These are phyloP conservation scores for Anniella stebbinsi DNA, from an alignment of 2,797 vertebrate genomes.

Conservation along the genomic window DNA sequence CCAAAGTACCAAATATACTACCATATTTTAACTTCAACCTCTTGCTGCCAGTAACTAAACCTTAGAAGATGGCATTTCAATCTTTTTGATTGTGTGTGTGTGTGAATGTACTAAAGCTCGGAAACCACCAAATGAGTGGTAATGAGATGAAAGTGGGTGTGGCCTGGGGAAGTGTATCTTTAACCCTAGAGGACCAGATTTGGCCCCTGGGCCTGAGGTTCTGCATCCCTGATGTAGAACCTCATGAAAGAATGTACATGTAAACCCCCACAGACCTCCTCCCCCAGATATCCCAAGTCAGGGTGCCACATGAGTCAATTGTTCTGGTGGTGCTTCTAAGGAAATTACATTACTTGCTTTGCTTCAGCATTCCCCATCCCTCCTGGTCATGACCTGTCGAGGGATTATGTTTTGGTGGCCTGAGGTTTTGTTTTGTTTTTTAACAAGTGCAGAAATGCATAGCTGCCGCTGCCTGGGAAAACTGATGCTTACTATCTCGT, in stretches of 20 bases:
- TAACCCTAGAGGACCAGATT: no score
- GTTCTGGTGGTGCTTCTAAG: background rate
- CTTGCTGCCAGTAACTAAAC: no score
- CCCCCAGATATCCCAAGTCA: background rate
- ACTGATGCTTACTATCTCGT: background rate
- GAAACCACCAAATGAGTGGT: no score
- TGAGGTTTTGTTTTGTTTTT: conserved; percentile 23
- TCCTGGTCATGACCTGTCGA: background rate
- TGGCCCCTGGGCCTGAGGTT: no score
- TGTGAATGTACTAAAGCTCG: no score
- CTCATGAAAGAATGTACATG: background rate
- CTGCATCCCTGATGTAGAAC: no score
- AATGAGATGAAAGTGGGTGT: no score
- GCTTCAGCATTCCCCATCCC: background rate
- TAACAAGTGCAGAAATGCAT: background rate
- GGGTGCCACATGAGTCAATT: background rate
- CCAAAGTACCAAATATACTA: no score
- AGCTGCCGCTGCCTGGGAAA: conserved; percentile 17
- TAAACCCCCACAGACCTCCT: background rate
- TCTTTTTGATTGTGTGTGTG: no score
- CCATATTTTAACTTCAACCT: no score
- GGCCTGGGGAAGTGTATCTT: no score
- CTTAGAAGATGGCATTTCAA: no score
- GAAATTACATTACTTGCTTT: conserved; percentile 27
- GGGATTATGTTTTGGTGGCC: background rate